Evolutionary conservation across 2,888 invertebrate genomes (phyloP).

Genomic region (Sialis fuliginosa): DNA sequence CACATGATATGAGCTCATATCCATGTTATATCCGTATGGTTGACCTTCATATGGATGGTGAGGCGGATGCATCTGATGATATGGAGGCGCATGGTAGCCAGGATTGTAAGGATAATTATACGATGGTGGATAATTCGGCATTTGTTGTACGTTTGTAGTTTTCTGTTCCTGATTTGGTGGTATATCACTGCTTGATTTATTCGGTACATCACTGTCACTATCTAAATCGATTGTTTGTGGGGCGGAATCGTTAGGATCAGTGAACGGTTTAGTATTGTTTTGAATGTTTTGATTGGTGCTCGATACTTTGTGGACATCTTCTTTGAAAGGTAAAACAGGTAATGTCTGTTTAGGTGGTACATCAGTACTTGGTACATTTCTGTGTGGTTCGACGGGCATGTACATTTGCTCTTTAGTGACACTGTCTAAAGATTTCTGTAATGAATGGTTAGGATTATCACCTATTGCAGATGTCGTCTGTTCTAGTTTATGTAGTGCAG

Average conservation of each 20-base stretch:
- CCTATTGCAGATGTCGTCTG: slow-evolving; percentile 21
- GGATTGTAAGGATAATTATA: background rate
- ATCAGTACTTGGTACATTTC: background rate
- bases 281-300: background rate
- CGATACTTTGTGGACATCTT: background rate
- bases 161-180: background rate
- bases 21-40: background rate
- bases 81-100: background rate
- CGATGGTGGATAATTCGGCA: background rate
- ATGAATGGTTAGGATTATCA: slow-evolving; percentile 19
- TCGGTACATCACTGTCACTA: slow-evolving; percentile 2
- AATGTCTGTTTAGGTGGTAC: background rate
- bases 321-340: slow-evolving; percentile 2
- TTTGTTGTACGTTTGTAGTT: background rate
- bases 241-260: background rate
- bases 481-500: slow-evolving; percentile 21
- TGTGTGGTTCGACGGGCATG: background rate
- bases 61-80: background rate
- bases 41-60: background rate
- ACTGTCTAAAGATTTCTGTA: slow-evolving; percentile 4
- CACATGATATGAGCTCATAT: background rate
- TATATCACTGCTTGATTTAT: background rate
- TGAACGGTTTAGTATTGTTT: background rate
- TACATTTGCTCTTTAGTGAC: background rate
- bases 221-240: slow-evolving; percentile 4